Base-by-base conservation (phyloP, 35 echinoderm and acorn worm genomes). In the Apostichopus parvimensis region DNA sequence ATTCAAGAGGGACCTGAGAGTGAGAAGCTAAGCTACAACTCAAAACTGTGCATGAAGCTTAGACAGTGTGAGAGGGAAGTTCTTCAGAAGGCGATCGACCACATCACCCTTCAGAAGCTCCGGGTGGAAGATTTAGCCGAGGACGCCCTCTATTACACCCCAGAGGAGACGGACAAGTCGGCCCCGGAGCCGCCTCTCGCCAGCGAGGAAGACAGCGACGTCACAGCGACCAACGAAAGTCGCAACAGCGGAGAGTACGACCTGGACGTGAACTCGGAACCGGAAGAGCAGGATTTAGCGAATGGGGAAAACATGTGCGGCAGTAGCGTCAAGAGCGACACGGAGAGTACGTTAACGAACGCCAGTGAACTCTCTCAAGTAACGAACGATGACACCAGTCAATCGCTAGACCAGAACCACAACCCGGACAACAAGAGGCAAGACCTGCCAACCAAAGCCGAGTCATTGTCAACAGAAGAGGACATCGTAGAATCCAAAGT, bases 1-100 rank as follows among this genome's bases (percentile, higher is more conserved):
- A 22, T 95, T 90, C 94, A 95, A 78, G 94, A 93, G 76, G 95
- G 94, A 9, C 61, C 89, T 60, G 78, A 92, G 21, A 81, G 94
- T 13, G 78, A 55, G 1, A 76, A 93, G 7, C 79, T 97, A 5
- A 87, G 82, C 45, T 82, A 79, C 15, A 87, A 96, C 56, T 57
- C 90, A 84, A 92, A 78, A 13, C 91, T 92, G 53, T 91, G 87
- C 95, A 89, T 94, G 14, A 91, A 93, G 55, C 92, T 96, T 26
- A 56, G 70, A 5, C 84, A 94, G 54, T 84, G 68, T 11, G 97
- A 98, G 82, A 96, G 92, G 83, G 60, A 84, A 66, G 95, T 96
- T 25, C 79, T 98, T 13, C 73, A 95, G 23, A 94, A 95, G 77
- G 88, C 93, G 6, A 90, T 96, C 5, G 80, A 93, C 70, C 89